Evolutionary conservation across 2,888 invertebrate genomes (phyloP).

Genomic region (Strigamia maritima): DNA sequence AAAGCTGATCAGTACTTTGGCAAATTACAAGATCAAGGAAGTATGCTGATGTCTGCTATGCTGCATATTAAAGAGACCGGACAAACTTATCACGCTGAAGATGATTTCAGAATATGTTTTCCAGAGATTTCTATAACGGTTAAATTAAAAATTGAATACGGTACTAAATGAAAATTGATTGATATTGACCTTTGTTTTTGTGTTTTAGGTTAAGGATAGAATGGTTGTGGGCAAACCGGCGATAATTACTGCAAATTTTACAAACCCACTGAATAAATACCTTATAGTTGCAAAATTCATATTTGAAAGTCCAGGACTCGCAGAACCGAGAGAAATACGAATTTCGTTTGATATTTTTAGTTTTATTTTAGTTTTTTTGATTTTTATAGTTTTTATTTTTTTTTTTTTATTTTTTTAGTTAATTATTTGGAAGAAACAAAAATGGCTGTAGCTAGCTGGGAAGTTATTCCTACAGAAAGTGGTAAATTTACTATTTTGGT

Average conservation of each 20-base stretch:
- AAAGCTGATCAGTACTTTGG: constrained; percentile 66
- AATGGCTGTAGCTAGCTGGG: constrained; percentile 22
- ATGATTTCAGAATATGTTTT: constrained; percentile 78
- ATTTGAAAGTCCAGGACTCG: constrained; percentile 76
- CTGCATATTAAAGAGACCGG: constrained; percentile 75
- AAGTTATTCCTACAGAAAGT: not conserved
- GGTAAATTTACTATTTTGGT: constrained; percentile 18
- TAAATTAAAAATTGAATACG: constrained; percentile 38
- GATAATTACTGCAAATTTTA: constrained; percentile 64
- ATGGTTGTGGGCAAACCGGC: constrained; percentile 56
- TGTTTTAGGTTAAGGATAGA: constrained; percentile 52
- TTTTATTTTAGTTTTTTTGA: not conserved
- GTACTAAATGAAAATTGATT: not conserved
- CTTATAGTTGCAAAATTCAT: constrained; percentile 73
- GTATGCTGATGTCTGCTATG: constrained; percentile 70
- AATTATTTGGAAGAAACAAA: not conserved
- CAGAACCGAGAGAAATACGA: constrained; percentile 65
- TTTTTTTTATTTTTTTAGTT: too few species aligned
- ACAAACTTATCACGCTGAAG: constrained; percentile 78
- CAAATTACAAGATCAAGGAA: constrained; percentile 66
- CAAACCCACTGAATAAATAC: constrained; percentile 76
- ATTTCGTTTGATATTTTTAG: constrained; percentile 8
- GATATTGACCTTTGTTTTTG: not conserved
- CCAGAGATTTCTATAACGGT: constrained; percentile 77
- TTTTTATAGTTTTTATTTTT: not conserved